phyloP scores from a whole-genome alignment of 2,888 invertebrate species.

The Pseudococcus jackbeardsleyi region DNA sequence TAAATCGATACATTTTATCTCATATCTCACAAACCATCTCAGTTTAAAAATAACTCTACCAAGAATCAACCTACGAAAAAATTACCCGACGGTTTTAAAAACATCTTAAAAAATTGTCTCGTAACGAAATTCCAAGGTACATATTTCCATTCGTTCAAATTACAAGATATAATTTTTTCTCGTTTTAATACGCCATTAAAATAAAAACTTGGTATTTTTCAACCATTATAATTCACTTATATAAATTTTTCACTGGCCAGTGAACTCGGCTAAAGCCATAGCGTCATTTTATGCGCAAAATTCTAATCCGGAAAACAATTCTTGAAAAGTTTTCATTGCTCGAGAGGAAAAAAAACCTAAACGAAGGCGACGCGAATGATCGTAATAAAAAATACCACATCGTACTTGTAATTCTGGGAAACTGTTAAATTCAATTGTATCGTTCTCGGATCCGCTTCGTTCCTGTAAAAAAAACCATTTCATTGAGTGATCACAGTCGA shows the following conservation, averaged over 20 bases:
- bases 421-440: conserved; percentile 5
- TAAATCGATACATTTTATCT: conserved; percentile 5
- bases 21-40: neutral
- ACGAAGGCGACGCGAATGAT: neutral
- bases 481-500: neutral
- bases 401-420: conserved; percentile 38
- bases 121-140: neutral
- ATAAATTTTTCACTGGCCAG: conserved; percentile 15
- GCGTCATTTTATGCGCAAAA: neutral
- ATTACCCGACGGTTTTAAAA: neutral
- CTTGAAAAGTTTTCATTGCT: conserved; percentile 16
- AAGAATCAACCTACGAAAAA: neutral
- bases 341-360: neutral
- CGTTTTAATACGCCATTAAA: neutral
- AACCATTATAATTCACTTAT: conserved; percentile 17
- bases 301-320: conserved; percentile 8
- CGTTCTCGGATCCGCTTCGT: neutral
- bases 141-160: neutral
- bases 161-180: conserved; percentile 2
- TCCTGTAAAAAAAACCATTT: neutral
- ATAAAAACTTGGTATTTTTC: neutral
- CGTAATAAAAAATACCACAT: neutral
- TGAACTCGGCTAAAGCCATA: conserved; percentile 1
- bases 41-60: neutral
- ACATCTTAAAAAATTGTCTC: neutral